Base-by-base conservation (phyloP, 2,113 vertebrate genomes). In the Malurus melanocephalus region DNA sequence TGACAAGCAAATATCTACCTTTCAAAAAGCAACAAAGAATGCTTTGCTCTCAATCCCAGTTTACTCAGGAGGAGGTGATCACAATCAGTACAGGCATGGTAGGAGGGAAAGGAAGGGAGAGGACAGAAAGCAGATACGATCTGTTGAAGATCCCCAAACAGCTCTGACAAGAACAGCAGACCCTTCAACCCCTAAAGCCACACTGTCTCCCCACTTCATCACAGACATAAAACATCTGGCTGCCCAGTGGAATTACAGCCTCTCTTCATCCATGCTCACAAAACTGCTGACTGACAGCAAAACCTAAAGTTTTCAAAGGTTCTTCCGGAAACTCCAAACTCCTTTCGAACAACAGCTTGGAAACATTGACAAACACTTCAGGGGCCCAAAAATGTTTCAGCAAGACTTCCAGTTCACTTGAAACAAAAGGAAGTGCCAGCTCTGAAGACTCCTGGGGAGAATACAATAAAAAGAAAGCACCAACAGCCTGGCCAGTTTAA, bases 191-290 rank as follows among this genome's bases (percentile, higher is more conserved):
- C 32, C 69, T 48, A 53, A 73, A 84, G 78, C 43, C 49, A 86
- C 10, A 0, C 45, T 18, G 28, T 23, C 83, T 92, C 62, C 53
- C 46, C 71, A 53, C 53, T 90, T 85, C 24, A 52, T 84, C 91
- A 79, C 1, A 42, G 87, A 94, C 6, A 3, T 62, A 88, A 90
- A 94, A 90, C 91, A 95, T 92, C 94, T 94, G 92, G 89, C 55
- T 5, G 23, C 59, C 80, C 59, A 61, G 71, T 8, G 23, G 51
- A 89, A 78, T 68, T n/a, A 68, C 69, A 88, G 89, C 62, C 32
- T 66, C 85, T 72, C 43, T 82, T 75, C 35, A 61, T n/a, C 59
- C n/a, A 0, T 13, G 46, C 59, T 88, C 59, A 45, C 14, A 1
- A 42, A 91, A 93, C 61, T 77, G 94, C 79, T 92, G 79, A 85